Conservation (phyloP, 30 jellyfish, hydroid and myxozoan species). For the Haliclystus octoradiatus region DNA sequence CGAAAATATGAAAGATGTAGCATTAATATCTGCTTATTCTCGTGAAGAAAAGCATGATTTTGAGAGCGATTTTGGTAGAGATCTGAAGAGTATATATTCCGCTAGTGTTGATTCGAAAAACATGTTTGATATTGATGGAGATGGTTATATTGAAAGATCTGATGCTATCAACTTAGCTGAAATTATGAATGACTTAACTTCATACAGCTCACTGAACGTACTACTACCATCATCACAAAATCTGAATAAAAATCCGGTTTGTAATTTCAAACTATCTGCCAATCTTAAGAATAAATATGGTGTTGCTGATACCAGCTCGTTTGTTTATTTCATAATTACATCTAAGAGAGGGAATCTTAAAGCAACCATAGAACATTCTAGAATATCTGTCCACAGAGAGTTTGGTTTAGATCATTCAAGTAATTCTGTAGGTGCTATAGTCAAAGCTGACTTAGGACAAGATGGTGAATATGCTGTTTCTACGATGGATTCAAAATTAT, state of each 20-base stretch:
- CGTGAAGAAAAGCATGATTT: slow-evolving; percentile 33
- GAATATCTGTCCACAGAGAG: neutral
- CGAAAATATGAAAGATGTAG: slow-evolving; percentile 60
- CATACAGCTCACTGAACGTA: too few relatives aligned
- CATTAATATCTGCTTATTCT: slow-evolving; percentile 37
- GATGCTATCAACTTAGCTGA: neutral
- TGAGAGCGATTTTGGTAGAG: slow-evolving; percentile 19
- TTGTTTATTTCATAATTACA: neutral
- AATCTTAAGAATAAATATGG: neutral
- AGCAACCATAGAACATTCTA: neutral
- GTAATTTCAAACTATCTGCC: neutral
- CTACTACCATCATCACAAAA: neutral
- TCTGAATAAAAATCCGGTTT: neutral
- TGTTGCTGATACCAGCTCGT: neutral
- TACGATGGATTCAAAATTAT: neutral
- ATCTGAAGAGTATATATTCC: slow-evolving; percentile 2
- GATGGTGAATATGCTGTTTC: neutral
- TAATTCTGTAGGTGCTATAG: neutral
- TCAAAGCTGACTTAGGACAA: neutral
- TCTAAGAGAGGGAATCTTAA: neutral
- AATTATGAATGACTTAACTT: neutral
- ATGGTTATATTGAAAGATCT: neutral
- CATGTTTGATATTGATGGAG: neutral
- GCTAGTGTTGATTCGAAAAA: neutral
- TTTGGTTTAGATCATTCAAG: neutral